A percentile compares a stretch with the other conserved stretches of the same genome.
phyloP scores from a whole-genome alignment of 2,888 invertebrate genomes.

The Cheiracanthium punctorium region DNA sequence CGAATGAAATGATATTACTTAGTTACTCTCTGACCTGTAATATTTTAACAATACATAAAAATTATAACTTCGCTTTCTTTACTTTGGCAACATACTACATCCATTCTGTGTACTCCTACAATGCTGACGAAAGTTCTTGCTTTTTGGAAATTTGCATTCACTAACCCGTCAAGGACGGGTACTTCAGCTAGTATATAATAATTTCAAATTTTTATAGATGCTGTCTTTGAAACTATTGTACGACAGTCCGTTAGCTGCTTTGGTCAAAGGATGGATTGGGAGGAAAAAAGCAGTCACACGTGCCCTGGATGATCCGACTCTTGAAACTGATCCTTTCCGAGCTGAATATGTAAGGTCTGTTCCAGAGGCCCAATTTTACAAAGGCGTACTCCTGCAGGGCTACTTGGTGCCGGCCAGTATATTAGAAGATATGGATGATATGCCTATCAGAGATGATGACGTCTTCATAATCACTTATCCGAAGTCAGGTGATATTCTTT shows the following conservation, averaged over 20 bases:
- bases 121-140: too few relatives aligned
- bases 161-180: too few relatives aligned
- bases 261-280: conserved; percentile 37
- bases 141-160: too few relatives aligned
- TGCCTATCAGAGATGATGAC: conserved; percentile 85
- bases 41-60: too few relatives aligned
- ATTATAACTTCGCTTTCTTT: too few relatives aligned
- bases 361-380: conserved; percentile 69
- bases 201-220: conserved; percentile 38
- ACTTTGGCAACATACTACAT: too few relatives aligned
- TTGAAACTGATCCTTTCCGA: conserved; percentile 43
- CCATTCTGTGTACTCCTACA: too few relatives aligned
- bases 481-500: conserved; percentile 86
- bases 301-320: conserved; percentile 39
- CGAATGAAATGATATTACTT: too few relatives aligned
- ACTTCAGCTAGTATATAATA: too few relatives aligned
- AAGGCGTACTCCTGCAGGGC: conserved; percentile 71
- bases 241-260: conserved; percentile 48
- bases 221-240: conserved; percentile 65
- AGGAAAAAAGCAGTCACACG: conserved; percentile 19
- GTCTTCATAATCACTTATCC: conserved; percentile 92
- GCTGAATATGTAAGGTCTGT: conserved; percentile 64
- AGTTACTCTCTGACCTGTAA: too few relatives aligned
- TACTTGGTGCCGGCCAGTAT: conserved; percentile 70
- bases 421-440: conserved; percentile 76